Percentiles rank a stretch among this genome's conserved stretches.
Evolutionary conservation across 2,113 vertebrate genomes (phyloP).

Genomic region (Ifrita kowaldi): DNA sequence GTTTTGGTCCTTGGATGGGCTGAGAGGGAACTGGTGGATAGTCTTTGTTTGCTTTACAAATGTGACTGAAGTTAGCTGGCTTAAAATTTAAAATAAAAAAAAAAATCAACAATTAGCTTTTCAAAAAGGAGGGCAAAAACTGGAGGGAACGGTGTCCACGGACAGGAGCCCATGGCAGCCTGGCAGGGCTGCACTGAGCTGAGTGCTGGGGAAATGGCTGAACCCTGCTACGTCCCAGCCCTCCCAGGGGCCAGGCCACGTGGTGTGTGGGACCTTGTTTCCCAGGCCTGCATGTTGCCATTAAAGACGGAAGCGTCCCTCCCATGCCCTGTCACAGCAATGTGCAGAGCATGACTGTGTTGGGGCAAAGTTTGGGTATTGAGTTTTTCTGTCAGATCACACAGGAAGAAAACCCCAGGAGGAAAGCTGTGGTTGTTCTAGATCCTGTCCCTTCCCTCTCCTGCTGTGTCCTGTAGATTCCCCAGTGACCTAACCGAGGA

Average conservation of each 20-base stretch:
- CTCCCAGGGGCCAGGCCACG: rapidly evolving
- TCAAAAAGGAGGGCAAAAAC: not conserved
- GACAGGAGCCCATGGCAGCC: not conserved
- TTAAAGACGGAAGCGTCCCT: not conserved
- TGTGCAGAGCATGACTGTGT: not conserved
- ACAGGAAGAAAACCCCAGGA: rapidly evolving
- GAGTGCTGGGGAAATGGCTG: not conserved
- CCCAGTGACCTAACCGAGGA: constrained; percentile 72
- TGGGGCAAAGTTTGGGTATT: not conserved
- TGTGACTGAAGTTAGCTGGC: not conserved
- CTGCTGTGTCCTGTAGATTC: constrained; percentile 48
- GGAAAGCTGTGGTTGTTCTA: not conserved
- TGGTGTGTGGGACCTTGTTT: not conserved
- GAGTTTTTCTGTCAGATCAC: not conserved
- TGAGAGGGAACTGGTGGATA: not conserved
- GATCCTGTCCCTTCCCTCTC: not conserved
- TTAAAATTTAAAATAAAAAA: not conserved
- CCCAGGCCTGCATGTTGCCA: not conserved
- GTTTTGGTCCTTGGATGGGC: not conserved
- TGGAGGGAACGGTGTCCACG: not conserved
- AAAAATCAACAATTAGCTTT: not conserved
- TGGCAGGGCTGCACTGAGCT: not conserved
- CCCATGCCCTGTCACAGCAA: rapidly evolving
- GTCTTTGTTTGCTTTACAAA: not conserved
- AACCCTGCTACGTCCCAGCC: not conserved